phyloP scores from a whole-genome alignment of 1,140 invertebrate species.

The Aphelinus certus region DNA sequence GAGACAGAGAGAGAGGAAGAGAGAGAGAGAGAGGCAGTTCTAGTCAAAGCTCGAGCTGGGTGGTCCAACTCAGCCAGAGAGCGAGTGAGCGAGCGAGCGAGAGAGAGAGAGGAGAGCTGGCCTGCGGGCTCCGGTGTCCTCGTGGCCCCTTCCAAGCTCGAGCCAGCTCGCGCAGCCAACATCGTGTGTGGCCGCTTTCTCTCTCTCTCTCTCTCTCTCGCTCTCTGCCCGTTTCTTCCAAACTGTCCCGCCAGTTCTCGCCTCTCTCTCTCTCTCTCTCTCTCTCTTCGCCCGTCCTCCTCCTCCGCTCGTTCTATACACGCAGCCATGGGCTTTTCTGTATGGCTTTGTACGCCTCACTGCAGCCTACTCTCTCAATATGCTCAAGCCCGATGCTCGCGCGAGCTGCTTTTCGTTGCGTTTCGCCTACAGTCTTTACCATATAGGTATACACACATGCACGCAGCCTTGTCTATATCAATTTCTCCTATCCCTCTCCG shows the following conservation, averaged over 20 bases:
- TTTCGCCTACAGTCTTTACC: too few relatives aligned
- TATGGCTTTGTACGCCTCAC: too few relatives aligned
- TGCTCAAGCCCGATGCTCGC: too few relatives aligned
- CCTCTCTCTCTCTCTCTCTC: constrained; percentile 19
- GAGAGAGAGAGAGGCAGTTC: constrained; percentile 28
- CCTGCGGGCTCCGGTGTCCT: constrained; percentile 46
- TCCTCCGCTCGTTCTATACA: neutral
- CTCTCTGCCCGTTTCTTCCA: constrained; percentile 26
- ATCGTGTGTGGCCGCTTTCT: constrained; percentile 38
- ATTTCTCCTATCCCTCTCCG: too few relatives aligned
- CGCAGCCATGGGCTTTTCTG: too few relatives aligned
- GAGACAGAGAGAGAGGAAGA: constrained; percentile 2
- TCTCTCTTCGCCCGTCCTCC: constrained; percentile 22
- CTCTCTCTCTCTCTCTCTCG: neutral
- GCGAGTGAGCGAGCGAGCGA: neutral
- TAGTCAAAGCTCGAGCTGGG: constrained; percentile 43
- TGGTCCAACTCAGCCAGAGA: constrained; percentile 42
- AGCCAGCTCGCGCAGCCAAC: neutral
- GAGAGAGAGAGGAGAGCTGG: constrained; percentile 23
- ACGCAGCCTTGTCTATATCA: too few relatives aligned
- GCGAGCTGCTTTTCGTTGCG: too few relatives aligned
- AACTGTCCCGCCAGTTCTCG: constrained; percentile 28
- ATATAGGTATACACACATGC: too few relatives aligned
- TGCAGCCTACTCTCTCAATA: too few relatives aligned
- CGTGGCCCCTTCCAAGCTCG: constrained; percentile 3